These are phyloP conservation scores for Geotrupes spiniger DNA, from an alignment of 2,888 invertebrate species.

Conservation along the genomic window DNA sequence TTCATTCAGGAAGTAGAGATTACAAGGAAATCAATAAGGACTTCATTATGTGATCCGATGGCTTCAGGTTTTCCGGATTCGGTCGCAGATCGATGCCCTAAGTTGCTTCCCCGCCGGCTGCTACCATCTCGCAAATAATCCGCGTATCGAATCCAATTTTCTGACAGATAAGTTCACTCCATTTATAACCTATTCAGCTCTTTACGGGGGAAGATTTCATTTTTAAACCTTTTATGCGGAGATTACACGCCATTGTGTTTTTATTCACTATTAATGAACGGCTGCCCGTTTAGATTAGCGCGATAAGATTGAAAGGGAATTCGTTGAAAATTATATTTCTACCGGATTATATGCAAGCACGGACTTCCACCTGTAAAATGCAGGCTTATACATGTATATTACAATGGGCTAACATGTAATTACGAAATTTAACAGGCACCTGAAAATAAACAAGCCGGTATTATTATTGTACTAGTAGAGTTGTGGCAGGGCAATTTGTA, in stretches of 20 bases:
- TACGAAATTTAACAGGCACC: no score
- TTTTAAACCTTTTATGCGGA: conserved; percentile 29
- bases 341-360: no score
- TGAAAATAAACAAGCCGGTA: no score
- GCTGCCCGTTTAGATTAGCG: background rate
- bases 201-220: conserved; percentile 32
- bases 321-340: no score
- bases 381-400: no score
- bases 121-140: conserved; percentile 36
- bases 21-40: conserved; percentile 42
- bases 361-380: no score
- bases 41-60: conserved; percentile 42
- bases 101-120: conserved; percentile 3
- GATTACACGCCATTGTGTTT: conserved; percentile 31
- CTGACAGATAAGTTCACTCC: conserved; percentile 44
- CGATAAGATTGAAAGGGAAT: no score
- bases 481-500: no score
- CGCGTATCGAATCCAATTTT: conserved; percentile 43
- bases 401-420: no score
- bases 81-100: conserved; percentile 20
- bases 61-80: conserved; percentile 39
- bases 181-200: conserved; percentile 42
- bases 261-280: conserved; percentile 30
- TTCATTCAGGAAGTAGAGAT: conserved; percentile 31
- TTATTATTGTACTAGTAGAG: no score